Evolutionary conservation across 2,113 vertebrate species (phyloP).

Genomic region (Onychorhynchus coronatus): DNA sequence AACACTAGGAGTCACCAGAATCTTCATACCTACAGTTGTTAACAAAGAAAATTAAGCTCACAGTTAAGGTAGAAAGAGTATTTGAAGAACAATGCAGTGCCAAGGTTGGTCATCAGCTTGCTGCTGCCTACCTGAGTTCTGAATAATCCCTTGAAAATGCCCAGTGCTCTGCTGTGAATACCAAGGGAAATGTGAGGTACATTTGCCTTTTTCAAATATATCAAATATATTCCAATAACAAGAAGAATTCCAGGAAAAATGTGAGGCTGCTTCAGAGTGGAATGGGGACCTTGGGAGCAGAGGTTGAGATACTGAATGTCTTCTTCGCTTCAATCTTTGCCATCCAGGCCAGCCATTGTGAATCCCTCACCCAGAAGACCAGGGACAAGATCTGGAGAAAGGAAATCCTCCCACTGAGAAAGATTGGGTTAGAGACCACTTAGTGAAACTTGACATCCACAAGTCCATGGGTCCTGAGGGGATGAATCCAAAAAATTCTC

Average conservation of each 20-base stretch:
- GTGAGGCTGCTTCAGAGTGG: neutral
- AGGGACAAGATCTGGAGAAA: neutral
- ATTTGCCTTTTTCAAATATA: neutral
- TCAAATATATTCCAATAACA: no score
- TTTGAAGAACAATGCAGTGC: neutral
- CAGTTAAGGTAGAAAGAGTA: neutral
- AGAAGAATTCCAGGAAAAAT: neutral
- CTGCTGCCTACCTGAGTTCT: neutral
- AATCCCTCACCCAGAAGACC: neutral
- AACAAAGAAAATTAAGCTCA: neutral
- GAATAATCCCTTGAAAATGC: neutral
- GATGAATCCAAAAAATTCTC: neutral
- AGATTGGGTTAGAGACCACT: neutral
- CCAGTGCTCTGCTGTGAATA: neutral
- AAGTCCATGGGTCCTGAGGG: neutral
- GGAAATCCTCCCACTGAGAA: neutral
- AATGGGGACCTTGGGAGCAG: accelerated
- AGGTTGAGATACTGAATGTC: neutral
- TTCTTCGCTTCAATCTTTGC: neutral
- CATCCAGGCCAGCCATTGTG: no score
- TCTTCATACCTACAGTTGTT: neutral
- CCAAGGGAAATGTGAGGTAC: accelerated
- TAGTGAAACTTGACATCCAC: neutral
- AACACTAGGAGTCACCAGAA: neutral
- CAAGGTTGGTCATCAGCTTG: accelerated